Percentiles rank a stretch among this genome's conserved stretches.
phyloP scores from a whole-genome alignment of 2,113 vertebrate genomes.

The Monarcha castaneiventris region DNA sequence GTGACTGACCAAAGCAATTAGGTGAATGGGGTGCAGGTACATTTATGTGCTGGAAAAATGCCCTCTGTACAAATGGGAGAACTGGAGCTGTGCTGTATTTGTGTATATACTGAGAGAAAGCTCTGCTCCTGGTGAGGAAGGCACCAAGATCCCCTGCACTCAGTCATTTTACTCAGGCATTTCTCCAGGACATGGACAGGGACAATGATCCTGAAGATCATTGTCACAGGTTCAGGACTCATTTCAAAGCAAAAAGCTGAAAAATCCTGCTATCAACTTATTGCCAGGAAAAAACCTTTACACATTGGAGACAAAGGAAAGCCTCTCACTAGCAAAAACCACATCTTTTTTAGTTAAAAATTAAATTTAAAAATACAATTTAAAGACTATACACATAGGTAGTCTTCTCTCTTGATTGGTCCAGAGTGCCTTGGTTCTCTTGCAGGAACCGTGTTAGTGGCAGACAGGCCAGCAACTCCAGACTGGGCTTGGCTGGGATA shows the following conservation, averaged over 20 bases:
- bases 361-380: neutral
- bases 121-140: neutral
- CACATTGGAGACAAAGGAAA: neutral
- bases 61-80: neutral
- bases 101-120: neutral
- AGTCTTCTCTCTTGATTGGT: neutral
- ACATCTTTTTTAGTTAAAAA: neutral
- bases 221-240: neutral
- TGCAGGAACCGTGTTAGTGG: neutral
- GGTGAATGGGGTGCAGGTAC: neutral
- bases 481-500: neutral
- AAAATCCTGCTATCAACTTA: neutral
- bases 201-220: neutral
- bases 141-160: neutral
- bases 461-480: neutral
- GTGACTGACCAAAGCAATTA: neutral
- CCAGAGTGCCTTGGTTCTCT: neutral
- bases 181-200: neutral
- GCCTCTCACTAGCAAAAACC: neutral
- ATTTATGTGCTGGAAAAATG: neutral
- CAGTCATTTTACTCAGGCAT: neutral
- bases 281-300: neutral
- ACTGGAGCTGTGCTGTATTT: neutral
- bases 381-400: neutral
- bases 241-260: neutral